phyloP scores from a whole-genome alignment of 2,797 vertebrate genomes.

The Hypotaenidia philippensis region DNA sequence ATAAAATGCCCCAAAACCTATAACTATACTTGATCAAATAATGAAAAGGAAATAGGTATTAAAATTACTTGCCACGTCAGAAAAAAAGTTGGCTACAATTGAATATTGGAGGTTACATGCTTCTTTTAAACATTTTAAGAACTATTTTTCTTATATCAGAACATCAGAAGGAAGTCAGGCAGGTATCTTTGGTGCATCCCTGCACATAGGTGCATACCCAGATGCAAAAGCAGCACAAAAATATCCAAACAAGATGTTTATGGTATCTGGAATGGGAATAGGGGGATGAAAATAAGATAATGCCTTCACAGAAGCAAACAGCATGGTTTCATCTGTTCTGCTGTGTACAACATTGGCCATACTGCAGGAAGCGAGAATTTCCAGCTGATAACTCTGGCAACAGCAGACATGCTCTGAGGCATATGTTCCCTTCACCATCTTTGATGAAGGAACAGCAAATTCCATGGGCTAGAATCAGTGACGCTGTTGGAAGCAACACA shows the following conservation, averaged over 20 bases:
- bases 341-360: neutral
- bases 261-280: neutral
- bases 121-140: neutral
- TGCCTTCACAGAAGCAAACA: neutral
- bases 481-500: neutral
- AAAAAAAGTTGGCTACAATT: neutral
- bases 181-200: neutral
- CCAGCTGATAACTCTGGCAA: neutral
- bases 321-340: neutral
- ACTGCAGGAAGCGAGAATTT: neutral
- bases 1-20: neutral
- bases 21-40: neutral
- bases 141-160: too few relatives aligned
- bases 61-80: neutral
- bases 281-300: neutral
- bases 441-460: neutral
- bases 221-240: neutral
- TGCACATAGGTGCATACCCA: neutral
- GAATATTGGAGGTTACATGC: neutral
- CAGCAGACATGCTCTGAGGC: accelerated
- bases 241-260: neutral
- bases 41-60: neutral
- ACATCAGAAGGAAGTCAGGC: too few relatives aligned
- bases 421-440: neutral
- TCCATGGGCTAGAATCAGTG: neutral